Conservation (phyloP, 2,888 invertebrate species). For the Platypus cylindrus region DNA sequence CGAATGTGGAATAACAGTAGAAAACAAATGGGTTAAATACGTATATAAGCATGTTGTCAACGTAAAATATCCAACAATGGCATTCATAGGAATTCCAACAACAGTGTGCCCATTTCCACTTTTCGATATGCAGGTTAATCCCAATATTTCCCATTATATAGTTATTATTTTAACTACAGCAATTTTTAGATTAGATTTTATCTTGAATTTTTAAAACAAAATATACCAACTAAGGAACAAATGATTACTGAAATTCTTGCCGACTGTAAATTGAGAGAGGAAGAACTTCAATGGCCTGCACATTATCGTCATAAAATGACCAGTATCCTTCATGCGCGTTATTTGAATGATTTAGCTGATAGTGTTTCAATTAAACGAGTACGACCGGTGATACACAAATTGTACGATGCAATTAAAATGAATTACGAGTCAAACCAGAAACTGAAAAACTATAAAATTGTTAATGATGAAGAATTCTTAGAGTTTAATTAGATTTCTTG, state of each 20-base stretch:
- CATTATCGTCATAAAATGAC: constrained; percentile 72
- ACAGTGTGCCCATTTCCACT: constrained; percentile 74
- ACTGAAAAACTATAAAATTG: constrained; percentile 49
- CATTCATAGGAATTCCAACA: constrained; percentile 72
- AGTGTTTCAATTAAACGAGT: constrained; percentile 50
- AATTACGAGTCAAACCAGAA: constrained; percentile 50
- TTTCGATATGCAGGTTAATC: constrained; percentile 67
- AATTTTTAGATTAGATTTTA: constrained; percentile 44
- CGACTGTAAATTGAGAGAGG: constrained; percentile 44
- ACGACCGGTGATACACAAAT: constrained; percentile 52
- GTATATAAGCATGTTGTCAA: constrained; percentile 81
- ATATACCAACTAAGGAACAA: constrained; percentile 41
- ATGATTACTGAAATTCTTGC: constrained; percentile 48
- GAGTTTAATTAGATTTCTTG: too few species aligned
- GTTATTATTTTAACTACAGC: too few species aligned
- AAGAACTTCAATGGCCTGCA: constrained; percentile 44
- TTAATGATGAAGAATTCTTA: constrained; percentile 47
- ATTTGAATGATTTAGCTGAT: constrained; percentile 54
- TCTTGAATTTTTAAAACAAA: constrained; percentile 44
- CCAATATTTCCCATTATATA: too few species aligned
- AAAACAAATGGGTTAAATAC: constrained; percentile 70
- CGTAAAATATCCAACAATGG: constrained; percentile 65
- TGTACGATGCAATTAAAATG: constrained; percentile 52
- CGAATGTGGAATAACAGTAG: constrained; percentile 56
- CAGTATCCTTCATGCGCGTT: constrained; percentile 50